A percentile compares a stretch with the other conserved stretches of the same genome.
Conservation (phyloP, 2,797 vertebrate species). For the Pangasius larnaudii region DNA sequence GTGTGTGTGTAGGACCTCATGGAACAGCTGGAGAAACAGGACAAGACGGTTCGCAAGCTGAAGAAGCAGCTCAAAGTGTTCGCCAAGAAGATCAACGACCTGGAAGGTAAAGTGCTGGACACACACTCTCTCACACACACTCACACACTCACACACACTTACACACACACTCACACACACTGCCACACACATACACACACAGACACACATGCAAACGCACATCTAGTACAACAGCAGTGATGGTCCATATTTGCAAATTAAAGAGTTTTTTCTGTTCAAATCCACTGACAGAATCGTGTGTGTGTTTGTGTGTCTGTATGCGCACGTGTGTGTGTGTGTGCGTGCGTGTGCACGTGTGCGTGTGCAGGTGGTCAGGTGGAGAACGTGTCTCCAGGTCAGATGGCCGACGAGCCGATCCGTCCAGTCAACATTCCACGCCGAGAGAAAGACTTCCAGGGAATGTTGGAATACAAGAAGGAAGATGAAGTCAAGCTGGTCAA, state of each 20-base stretch:
- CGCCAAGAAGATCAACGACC: constrained; percentile 95
- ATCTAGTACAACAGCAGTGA: background rate
- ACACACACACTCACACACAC: background rate
- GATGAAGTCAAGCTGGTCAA: constrained; percentile 96
- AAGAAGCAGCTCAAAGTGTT: constrained; percentile 99
- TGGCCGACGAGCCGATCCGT: constrained; percentile 92
- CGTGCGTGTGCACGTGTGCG: constrained; percentile 11
- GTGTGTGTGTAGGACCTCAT: constrained; percentile 86
- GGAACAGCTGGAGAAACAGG: constrained; percentile 98
- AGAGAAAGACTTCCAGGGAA: constrained; percentile 99
- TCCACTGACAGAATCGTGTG: background rate
- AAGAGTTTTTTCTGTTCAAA: background rate
- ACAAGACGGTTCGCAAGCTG: constrained; percentile 94
- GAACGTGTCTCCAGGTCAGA: constrained; percentile 93
- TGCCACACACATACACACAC: background rate
- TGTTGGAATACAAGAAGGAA: constrained; percentile 98
- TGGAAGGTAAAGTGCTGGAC: constrained; percentile 84
- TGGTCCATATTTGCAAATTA: background rate
- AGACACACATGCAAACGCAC: background rate
- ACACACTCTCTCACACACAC: background rate
- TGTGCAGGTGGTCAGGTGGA: constrained; percentile 85
- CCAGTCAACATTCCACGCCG: constrained; percentile 96
- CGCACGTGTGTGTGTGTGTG: background rate
- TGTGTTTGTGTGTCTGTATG: background rate
- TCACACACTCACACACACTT: background rate